Conservation (phyloP, 2,113 vertebrate species). For the Rhineura floridana region DNA sequence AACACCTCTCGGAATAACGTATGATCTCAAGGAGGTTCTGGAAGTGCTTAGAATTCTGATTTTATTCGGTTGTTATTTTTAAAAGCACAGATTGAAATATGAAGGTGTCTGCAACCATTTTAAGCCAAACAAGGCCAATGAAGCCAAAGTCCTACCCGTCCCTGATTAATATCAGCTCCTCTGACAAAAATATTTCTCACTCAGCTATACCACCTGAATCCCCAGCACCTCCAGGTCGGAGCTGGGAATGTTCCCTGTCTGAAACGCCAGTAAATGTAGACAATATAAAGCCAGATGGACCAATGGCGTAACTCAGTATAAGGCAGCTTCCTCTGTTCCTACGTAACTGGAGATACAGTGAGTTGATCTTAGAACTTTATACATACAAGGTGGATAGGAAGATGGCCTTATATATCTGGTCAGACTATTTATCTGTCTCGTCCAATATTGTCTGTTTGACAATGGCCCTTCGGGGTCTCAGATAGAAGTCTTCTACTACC, state of each 20-base stretch:
- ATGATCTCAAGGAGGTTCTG: not conserved
- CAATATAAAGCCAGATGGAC: no score
- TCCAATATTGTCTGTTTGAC: not conserved
- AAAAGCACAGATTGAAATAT: not conserved
- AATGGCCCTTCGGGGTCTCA: not conserved
- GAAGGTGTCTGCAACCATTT: not conserved
- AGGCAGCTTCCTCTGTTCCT: no score
- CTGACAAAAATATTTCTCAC: not conserved
- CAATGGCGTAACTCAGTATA: no score
- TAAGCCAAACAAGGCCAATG: not conserved
- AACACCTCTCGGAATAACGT: slow-evolving; percentile 9
- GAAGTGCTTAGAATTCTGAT: not conserved
- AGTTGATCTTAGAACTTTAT: not conserved
- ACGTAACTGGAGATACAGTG: not conserved
- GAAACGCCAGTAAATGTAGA: no score
- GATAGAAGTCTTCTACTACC: not conserved
- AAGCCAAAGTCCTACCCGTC: not conserved
- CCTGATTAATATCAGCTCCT: not conserved
- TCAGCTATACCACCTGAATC: not conserved
- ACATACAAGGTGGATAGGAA: not conserved
- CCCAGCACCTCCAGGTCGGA: no score
- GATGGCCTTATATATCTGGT: not conserved
- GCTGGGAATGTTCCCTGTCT: no score
- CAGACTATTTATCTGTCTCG: not conserved
- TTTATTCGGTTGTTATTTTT: not conserved